Evolutionary conservation across 2,888 invertebrate genomes (phyloP), one percentile per base, ranked within the genome.

Genomic region (Callinectes sapidus): DNA sequence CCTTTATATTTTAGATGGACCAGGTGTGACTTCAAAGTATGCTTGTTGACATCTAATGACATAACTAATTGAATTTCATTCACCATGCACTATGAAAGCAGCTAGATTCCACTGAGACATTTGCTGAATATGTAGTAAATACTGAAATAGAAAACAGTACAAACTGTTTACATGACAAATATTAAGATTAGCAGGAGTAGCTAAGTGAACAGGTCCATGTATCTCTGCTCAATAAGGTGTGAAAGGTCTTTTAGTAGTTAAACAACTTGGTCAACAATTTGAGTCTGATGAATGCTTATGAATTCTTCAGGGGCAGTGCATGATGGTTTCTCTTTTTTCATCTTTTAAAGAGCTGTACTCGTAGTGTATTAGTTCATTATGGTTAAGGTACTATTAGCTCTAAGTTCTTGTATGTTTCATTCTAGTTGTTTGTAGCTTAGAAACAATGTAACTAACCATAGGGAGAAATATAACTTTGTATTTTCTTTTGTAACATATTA

Each of bases 231-330:
- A 71, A 10, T 28, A 28, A 28, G n/a, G n/a, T 71, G n/a, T 71
- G 66, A n/a, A 71, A 71, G 71, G 28, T 28, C 71, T 6, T n/a
- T 71, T 8, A 71, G 10, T 71, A 71, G 71, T 28, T 71, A 10
- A 71, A n/a, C 71, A 71, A 71, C 13, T 71, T 71, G 28, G 28
- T 28, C 71, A 71, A 13, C 13, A n/a, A 71, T 71, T n/a, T 28
- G 35, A 35, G 81, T 81, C 77, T 81, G 81, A 32, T 81, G 32
- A n/a, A 35, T 81, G 81, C 81, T 81, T 35, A 81, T 81, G 81
- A 35, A 81, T 81, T 81, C 81, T 81, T 81, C 28, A 71, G 81
- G 81, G 81, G 81, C 35, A 81, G n/a, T 81, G 81, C 81, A 81
- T 81, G 81, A 81, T 16, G 81, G 81, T 81, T 35, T 35, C 35